phyloP scores from a whole-genome alignment of 2,113 vertebrate genomes.

The Taxidea taxus region DNA sequence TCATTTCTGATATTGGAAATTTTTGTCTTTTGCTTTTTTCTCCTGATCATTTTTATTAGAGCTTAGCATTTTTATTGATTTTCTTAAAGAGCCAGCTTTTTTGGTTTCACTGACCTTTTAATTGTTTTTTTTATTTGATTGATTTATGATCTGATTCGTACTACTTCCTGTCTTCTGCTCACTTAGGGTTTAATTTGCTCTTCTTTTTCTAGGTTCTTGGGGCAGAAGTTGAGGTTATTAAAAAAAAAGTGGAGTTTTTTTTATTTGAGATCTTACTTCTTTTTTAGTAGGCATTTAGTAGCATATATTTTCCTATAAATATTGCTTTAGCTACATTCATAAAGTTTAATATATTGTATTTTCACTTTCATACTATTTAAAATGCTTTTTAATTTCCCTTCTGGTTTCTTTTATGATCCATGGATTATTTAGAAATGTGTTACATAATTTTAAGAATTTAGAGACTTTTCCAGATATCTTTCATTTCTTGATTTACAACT shows the following conservation, averaged over 20 bases:
- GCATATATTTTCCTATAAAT: not conserved
- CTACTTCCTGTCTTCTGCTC: not conserved
- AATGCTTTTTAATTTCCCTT: not conserved
- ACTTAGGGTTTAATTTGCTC: not conserved
- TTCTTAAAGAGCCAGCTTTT: not conserved
- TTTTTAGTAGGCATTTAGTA: not conserved
- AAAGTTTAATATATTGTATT: not conserved
- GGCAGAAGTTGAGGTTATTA: not conserved
- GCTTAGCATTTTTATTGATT: not conserved
- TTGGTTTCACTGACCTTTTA: not conserved
- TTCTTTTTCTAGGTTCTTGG: not conserved
- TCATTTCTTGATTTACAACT: not conserved
- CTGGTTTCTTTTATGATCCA: not conserved
- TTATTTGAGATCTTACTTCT: not conserved
- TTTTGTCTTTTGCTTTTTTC: not conserved
- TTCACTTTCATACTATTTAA: not conserved
- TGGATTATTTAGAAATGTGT: not conserved
- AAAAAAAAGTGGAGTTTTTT: not conserved
- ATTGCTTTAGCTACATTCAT: not conserved
- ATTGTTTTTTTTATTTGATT: not conserved
- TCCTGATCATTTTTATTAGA: not conserved
- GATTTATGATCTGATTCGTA: not conserved
- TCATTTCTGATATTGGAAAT: not conserved
- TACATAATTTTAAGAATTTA: not conserved
- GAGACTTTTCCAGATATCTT: not conserved